phyloP scores from a whole-genome alignment of 37 sponge, comb jelly and placozoan species.

The Aplysina aerophoba region DNA sequence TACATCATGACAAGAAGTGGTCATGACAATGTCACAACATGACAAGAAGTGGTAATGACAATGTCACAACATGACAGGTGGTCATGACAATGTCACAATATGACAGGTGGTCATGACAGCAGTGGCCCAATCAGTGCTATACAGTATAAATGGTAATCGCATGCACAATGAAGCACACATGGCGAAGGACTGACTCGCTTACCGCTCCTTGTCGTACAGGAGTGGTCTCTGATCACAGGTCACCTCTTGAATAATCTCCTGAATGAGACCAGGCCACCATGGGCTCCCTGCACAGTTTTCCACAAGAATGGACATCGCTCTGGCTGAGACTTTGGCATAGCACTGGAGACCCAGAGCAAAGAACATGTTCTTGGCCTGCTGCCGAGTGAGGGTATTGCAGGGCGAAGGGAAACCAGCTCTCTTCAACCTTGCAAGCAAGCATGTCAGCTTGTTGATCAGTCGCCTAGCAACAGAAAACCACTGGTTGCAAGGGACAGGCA shows the following conservation, averaged over 20 bases:
- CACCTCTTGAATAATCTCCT: constrained; percentile 3
- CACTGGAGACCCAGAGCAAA: constrained; percentile 27
- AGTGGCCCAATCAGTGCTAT: background rate
- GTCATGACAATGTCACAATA: too few relatives aligned
- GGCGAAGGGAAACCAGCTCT: background rate
- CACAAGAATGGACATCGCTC: constrained; percentile 18
- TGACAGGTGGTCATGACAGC: background rate
- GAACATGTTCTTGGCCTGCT: constrained; percentile 25
- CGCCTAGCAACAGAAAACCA: constrained; percentile 11
- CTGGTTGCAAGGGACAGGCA: background rate
- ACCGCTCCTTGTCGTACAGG: constrained; percentile 21
- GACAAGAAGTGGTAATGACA: background rate
- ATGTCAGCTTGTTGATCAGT: constrained; percentile 3
- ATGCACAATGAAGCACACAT: too few relatives aligned
- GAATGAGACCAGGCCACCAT: constrained; percentile 10
- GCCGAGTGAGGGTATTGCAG: background rate
- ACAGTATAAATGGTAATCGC: too few relatives aligned
- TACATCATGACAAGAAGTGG: background rate
- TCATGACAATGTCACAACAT: background rate
- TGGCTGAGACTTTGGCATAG: constrained; percentile 2
- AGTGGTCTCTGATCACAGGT: background rate
- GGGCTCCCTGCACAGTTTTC: background rate
- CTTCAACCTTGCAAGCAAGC: background rate
- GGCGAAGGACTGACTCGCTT: background rate
- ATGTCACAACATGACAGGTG: too few relatives aligned